Percentiles rank a stretch among this genome's conserved stretches.
phyloP scores from a whole-genome alignment of 1,140 invertebrate species.

The Pogonognathellus flavescens region DNA sequence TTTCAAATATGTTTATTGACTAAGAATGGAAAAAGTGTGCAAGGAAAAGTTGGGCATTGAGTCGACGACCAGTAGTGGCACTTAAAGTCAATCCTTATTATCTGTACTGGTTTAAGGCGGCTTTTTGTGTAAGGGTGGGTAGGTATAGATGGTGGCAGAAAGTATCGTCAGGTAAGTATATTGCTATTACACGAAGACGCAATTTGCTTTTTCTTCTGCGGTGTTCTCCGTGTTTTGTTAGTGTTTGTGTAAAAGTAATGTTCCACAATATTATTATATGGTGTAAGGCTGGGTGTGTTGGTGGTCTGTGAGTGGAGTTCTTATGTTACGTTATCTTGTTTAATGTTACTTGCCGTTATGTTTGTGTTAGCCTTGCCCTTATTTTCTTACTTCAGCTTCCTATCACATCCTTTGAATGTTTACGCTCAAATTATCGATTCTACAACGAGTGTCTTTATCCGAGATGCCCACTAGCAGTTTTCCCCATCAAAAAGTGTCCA shows the following conservation, averaged over 20 bases:
- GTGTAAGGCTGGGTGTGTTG: neutral
- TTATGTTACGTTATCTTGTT: neutral
- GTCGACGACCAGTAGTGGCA: neutral
- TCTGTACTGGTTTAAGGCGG: neutral
- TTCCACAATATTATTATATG: too few relatives aligned
- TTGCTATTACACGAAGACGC: constrained; percentile 27
- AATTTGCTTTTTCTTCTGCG: neutral
- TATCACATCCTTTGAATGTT: constrained; percentile 47
- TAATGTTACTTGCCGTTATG: constrained; percentile 2
- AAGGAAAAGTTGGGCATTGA: constrained; percentile 14
- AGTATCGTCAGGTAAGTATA: constrained; percentile 7
- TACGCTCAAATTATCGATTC: constrained; percentile 38
- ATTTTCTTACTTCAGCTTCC: constrained; percentile 46
- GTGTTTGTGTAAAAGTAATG: too few relatives aligned
- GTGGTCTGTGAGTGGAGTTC: neutral
- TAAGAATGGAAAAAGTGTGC: constrained; percentile 10
- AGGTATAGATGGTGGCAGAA: neutral
- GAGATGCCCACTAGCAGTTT: constrained; percentile 9
- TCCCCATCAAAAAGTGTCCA: constrained; percentile 7
- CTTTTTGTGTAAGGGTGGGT: too few relatives aligned
- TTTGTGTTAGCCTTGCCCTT: constrained; percentile 41
- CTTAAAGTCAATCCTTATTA: constrained; percentile 35
- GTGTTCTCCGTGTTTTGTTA: neutral
- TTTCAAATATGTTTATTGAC: constrained; percentile 12
- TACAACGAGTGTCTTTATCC: constrained; percentile 38